Evolutionary conservation across 2,888 invertebrate genomes (phyloP).

Genomic region (Cryptus armator): DNA sequence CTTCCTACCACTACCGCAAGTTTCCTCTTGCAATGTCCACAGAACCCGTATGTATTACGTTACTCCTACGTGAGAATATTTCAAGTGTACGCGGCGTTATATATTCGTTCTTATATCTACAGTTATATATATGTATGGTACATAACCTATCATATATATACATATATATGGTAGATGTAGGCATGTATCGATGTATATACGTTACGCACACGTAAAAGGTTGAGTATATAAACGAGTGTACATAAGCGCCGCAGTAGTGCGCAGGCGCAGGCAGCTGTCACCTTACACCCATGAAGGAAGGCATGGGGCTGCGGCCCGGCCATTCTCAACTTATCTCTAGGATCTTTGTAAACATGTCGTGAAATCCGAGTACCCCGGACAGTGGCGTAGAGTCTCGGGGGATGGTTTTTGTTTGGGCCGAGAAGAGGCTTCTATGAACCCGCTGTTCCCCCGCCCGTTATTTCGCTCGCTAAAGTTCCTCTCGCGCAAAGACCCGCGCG

Average conservation of each 20-base stretch:
- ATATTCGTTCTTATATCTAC: slow-evolving; percentile 14
- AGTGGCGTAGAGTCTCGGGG: slow-evolving; percentile 83
- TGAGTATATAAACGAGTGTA: slow-evolving; percentile 37
- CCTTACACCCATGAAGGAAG: slow-evolving; percentile 83
- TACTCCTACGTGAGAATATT: slow-evolving; percentile 47
- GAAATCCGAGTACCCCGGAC: slow-evolving; percentile 85
- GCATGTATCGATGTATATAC: not conserved
- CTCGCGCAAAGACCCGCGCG: slow-evolving; percentile 60
- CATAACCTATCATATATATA: slow-evolving; percentile 1
- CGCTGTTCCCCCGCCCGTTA: slow-evolving; percentile 17
- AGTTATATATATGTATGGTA: not conserved
- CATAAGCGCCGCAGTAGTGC: slow-evolving; percentile 73
- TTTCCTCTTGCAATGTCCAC: slow-evolving; percentile 50
- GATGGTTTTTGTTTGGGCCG: slow-evolving; percentile 72
- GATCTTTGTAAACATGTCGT: slow-evolving; percentile 86
- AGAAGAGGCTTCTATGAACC: slow-evolving; percentile 62
- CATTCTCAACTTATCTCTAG: slow-evolving; percentile 85
- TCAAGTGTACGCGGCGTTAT: slow-evolving; percentile 42
- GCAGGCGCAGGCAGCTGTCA: slow-evolving; percentile 85
- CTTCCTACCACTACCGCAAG: slow-evolving; percentile 41
- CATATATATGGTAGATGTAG: slow-evolving; percentile 1
- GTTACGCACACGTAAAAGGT: not conserved
- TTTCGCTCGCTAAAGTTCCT: slow-evolving; percentile 9
- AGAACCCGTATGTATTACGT: slow-evolving; percentile 51
- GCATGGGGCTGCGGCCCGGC: slow-evolving; percentile 81